Conservation (phyloP, 2,888 invertebrate species). For the Tinea pellionella region DNA sequence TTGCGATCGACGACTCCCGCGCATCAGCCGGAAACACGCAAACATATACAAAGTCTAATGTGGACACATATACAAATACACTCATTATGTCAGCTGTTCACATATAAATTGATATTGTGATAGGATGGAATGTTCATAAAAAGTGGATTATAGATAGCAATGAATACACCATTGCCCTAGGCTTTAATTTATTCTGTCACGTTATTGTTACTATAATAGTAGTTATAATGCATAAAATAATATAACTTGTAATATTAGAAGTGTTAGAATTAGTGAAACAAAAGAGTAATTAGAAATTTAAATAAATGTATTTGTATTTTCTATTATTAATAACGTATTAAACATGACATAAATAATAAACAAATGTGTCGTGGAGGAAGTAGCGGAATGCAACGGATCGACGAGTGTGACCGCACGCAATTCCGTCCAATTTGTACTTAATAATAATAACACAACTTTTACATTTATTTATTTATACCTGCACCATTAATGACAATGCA, state of each 20-base stretch:
- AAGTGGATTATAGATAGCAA: background rate
- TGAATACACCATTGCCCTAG: slow-evolving; percentile 5
- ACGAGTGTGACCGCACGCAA: slow-evolving; percentile 40
- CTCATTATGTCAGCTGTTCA: slow-evolving; percentile 19
- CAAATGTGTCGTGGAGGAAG: slow-evolving; percentile 53
- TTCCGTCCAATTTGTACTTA: slow-evolving; percentile 14
- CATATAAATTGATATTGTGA: slow-evolving; percentile 12
- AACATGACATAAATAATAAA: slow-evolving; percentile 17
- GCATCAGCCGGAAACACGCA: slow-evolving; percentile 23
- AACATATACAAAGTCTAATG: slow-evolving; percentile 20
- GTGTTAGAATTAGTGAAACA: background rate
- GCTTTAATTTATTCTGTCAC: slow-evolving; percentile 9
- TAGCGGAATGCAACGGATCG: slow-evolving; percentile 47
- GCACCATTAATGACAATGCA: background rate
- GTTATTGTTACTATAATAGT: background rate
- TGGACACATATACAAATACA: slow-evolving; percentile 19
- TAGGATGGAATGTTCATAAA: slow-evolving; percentile 5
- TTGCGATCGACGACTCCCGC: slow-evolving; percentile 51
- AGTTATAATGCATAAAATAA: background rate
- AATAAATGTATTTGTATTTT: background rate
- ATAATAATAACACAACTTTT: slow-evolving; percentile 12
- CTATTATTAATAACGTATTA: background rate
- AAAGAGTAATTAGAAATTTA: background rate
- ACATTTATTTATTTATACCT: background rate
- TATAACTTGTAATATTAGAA: background rate